Evolutionary conservation across 2,797 vertebrate genomes (phyloP), one percentile per base, ranked within the genome.

Genomic region (Pangasius larnaudii): DNA sequence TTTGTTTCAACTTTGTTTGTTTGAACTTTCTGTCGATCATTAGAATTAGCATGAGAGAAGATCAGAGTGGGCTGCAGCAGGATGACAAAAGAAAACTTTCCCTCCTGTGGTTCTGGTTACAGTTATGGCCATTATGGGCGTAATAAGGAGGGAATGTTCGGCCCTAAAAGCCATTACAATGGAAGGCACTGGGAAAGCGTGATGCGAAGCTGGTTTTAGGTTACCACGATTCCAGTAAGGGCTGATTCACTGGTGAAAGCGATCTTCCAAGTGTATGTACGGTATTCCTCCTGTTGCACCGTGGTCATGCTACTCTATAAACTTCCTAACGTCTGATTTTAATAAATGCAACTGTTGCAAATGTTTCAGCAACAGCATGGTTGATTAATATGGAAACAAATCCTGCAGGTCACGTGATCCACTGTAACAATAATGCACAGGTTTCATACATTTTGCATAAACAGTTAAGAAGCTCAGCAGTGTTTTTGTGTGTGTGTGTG

Each of bases 151-250:
- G 30, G 14, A 83, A 65, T 30, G 16, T 59, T 86, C 49, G 14
- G 39, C 78, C 49, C 49, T 82, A 51, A 74, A 74, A 85, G 49
- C 74, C 53, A 24, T 84, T 85, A 74, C 33, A 33, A 56, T 42
- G 53, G 53, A 63, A 72, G 30, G 59, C 67, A 77, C 53, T 56
- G 49, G 58, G 51, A 22, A 82, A 63, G 56, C 10, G 39, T 59
- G 81, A 89, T 85, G 24, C 33, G 53, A 63, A 88, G 33, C 65
- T 78, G 36, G 72, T 86, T 69, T 87, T 65, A 49, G 5, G 65
- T 84, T 87, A 85, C 79, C 80, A 61, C 7, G 2, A 1, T 90
- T 92, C 88, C 90, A 87, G 86, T 88, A 90, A 92, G 82, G 36
- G 46, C 61, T 88, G 87, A 92, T 58, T 78, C 59, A 82, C 22